Percentiles rank a stretch among this genome's conserved stretches.
Evolutionary conservation across 1,140 invertebrate species (phyloP).

Genomic region (Semibalanus balanoides): DNA sequence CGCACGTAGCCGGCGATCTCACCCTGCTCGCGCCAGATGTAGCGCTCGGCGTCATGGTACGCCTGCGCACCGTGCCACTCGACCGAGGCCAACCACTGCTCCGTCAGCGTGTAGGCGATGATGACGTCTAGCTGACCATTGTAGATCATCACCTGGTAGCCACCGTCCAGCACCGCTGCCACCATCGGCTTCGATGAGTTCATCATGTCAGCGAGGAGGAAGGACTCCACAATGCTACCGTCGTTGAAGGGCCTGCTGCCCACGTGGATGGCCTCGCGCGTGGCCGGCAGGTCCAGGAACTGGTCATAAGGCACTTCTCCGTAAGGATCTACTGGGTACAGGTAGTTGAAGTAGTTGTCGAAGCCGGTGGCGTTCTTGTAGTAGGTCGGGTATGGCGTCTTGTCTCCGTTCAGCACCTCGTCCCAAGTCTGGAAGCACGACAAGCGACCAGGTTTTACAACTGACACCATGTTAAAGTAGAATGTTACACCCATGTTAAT

Average conservation of each 20-base stretch:
- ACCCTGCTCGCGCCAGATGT: constrained; percentile 46
- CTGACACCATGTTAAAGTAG: too few relatives aligned
- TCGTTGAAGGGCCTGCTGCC: constrained; percentile 54
- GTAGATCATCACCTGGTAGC: constrained; percentile 42
- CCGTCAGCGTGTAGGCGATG: constrained; percentile 59
- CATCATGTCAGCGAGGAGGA: constrained; percentile 64
- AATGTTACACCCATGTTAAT: too few relatives aligned
- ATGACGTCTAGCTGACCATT: constrained; percentile 75
- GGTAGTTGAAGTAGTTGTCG: constrained; percentile 62
- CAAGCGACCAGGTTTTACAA: too few relatives aligned
- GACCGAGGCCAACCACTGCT: constrained; percentile 48
- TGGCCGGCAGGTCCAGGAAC: constrained; percentile 32
- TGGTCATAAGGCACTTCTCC: background rate
- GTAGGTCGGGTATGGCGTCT: constrained; percentile 41
- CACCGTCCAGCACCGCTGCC: constrained; percentile 42
- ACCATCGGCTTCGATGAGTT: constrained; percentile 62
- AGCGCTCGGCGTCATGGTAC: constrained; percentile 47
- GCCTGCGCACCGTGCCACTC: constrained; percentile 47
- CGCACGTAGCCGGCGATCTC: constrained; percentile 65
- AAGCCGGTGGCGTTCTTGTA: constrained; percentile 68
- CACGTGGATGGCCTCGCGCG: constrained; percentile 61
- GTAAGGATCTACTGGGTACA: constrained; percentile 40
- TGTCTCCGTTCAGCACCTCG: constrained; percentile 50
- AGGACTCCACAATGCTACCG: constrained; percentile 40
- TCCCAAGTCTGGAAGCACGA: constrained; percentile 40